A percentile compares a stretch with the other conserved stretches of the same genome.
These are phyloP conservation scores for Ceratina japonica DNA, from an alignment of 1,140 invertebrate species.

Conservation along the genomic window DNA sequence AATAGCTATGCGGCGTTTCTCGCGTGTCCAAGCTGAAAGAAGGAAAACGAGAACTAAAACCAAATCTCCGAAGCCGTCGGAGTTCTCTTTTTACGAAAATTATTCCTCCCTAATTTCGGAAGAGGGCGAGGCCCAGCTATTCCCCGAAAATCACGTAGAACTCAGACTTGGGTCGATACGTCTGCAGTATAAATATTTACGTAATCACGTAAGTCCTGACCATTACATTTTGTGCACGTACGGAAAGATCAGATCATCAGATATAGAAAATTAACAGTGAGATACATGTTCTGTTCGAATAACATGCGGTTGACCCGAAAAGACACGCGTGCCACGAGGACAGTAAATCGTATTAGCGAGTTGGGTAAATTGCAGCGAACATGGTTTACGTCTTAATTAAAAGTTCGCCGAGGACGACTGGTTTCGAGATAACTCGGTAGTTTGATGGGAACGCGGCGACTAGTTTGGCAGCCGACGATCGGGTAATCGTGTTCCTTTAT, in stretches of 20 bases:
- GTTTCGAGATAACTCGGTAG: not conserved
- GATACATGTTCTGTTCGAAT: too few relatives aligned
- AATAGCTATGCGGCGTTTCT: slow-evolving; percentile 51
- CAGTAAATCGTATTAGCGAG: not conserved
- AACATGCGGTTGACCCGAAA: not conserved
- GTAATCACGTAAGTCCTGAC: too few relatives aligned
- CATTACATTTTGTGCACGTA: too few relatives aligned
- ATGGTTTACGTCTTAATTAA: not conserved
- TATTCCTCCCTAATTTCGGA: slow-evolving; percentile 47
- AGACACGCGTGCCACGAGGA: not conserved
- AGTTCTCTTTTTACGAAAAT: slow-evolving; percentile 37
- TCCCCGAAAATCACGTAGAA: too few relatives aligned
- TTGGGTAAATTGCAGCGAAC: not conserved
- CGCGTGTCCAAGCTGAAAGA: slow-evolving; percentile 44
- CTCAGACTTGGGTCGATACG: too few relatives aligned
- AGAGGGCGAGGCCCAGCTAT: not conserved
- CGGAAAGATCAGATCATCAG: too few relatives aligned
- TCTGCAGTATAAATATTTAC: too few relatives aligned
- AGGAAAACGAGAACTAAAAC: not conserved
- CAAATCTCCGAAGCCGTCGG: slow-evolving; percentile 38
- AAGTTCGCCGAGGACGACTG: slow-evolving; percentile 8
- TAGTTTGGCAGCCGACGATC: not conserved
- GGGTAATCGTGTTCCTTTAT: too few relatives aligned
- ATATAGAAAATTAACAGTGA: too few relatives aligned
- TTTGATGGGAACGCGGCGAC: not conserved